phyloP scores from a whole-genome alignment of 2,888 invertebrate species.

The Amphipyra tragopoginis region DNA sequence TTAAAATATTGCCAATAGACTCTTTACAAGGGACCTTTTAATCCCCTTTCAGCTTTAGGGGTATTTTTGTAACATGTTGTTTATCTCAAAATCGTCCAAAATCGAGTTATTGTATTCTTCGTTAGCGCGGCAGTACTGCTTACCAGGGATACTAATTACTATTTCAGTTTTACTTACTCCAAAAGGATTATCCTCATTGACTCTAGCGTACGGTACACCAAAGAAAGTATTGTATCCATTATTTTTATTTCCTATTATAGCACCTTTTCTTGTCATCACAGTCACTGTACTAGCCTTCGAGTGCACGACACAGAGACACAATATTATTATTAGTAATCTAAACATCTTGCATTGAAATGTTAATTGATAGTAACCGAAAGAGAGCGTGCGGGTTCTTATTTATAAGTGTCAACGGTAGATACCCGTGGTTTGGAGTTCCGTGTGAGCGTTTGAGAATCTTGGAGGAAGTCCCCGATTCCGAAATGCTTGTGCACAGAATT shows the following conservation, averaged over 20 bases:
- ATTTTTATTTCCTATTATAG: slow-evolving; percentile 65
- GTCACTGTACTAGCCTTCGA: slow-evolving; percentile 17
- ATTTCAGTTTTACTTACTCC: slow-evolving; percentile 77
- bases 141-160: too few relatives aligned
- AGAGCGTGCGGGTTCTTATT: slow-evolving; percentile 3
- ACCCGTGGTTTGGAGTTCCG: slow-evolving; percentile 11
- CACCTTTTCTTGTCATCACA: slow-evolving; percentile 65
- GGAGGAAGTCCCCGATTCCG: slow-evolving; percentile 9
- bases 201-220: slow-evolving; percentile 77
- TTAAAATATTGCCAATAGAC: too few relatives aligned
- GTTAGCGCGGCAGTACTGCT: too few relatives aligned
- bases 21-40: too few relatives aligned
- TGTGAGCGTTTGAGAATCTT: not conserved
- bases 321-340: slow-evolving; percentile 13
- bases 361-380: slow-evolving; percentile 6
- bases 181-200: slow-evolving; percentile 74
- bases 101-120: too few relatives aligned
- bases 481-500: not conserved
- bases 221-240: slow-evolving; percentile 72
- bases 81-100: too few relatives aligned
- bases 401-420: slow-evolving; percentile 8
- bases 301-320: not conserved
- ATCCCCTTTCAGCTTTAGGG: too few relatives aligned
- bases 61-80: too few relatives aligned
- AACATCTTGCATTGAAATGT: slow-evolving; percentile 25